These are phyloP conservation scores for Heliconius eleuchia DNA, from an alignment of 1,140 invertebrate species.

Conservation along the genomic window DNA sequence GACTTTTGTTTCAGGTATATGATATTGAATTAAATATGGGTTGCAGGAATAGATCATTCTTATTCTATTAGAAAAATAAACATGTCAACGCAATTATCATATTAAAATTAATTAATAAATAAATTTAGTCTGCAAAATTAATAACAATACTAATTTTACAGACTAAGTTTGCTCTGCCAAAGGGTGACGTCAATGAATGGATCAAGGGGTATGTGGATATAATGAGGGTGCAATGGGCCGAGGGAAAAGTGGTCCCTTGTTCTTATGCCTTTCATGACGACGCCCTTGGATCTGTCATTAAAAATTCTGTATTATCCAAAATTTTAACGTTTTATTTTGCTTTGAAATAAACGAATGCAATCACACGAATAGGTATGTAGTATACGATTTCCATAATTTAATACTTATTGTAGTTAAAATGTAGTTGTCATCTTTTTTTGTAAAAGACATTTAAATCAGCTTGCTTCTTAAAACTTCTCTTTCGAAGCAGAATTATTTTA, in stretches of 20 bases:
- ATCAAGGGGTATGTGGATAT: too few relatives aligned
- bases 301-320: not conserved
- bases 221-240: too few relatives aligned
- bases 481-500: too few relatives aligned
- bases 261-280: not conserved
- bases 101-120: too few relatives aligned
- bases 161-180: too few relatives aligned
- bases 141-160: not conserved
- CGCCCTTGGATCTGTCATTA: not conserved
- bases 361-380: not conserved
- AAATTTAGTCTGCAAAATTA: not conserved
- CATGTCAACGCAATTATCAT: not conserved
- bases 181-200: too few relatives aligned
- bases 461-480: too few relatives aligned
- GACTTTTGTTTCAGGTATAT: not conserved
- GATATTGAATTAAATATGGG: not conserved
- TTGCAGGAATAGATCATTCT: not conserved
- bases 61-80: not conserved
- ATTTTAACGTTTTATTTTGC: not conserved
- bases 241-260: too few relatives aligned
- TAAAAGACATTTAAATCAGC: too few relatives aligned
- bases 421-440: too few relatives aligned
- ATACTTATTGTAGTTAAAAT: too few relatives aligned
- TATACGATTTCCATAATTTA: too few relatives aligned
- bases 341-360: not conserved